These are phyloP conservation scores for Etheostoma cragini DNA, from an alignment of 2,113 vertebrate species.

Conservation along the genomic window DNA sequence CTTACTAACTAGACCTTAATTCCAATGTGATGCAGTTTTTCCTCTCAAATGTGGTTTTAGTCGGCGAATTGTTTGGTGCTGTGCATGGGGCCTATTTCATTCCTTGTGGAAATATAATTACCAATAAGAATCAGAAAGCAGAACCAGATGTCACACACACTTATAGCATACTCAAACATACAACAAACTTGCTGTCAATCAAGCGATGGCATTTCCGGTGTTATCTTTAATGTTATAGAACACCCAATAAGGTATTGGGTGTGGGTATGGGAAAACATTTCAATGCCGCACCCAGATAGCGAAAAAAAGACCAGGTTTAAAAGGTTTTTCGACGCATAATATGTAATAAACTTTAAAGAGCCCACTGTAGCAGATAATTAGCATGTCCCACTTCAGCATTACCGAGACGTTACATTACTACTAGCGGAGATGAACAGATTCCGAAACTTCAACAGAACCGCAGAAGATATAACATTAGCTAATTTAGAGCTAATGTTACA, in stretches of 20 bases:
- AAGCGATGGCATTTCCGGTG: neutral
- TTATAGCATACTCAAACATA: neutral
- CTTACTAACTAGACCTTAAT: neutral
- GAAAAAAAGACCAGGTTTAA: neutral
- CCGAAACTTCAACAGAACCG: no score
- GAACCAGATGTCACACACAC: no score
- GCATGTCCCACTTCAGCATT: neutral
- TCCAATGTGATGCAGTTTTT: neutral
- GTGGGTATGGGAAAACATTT: neutral
- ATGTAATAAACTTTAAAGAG: neutral
- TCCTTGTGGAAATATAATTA: neutral
- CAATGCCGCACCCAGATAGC: neutral
- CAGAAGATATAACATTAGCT: neutral
- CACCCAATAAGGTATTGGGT: constrained; percentile 12
- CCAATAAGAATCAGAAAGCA: neutral
- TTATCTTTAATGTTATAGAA: neutral
- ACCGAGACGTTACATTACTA: no score
- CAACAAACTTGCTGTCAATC: neutral
- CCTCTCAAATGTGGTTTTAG: neutral
- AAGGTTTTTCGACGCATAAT: neutral
- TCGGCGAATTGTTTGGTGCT: neutral
- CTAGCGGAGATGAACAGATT: no score
- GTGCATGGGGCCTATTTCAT: neutral
- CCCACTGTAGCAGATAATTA: neutral
- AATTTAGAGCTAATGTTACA: no score